Evolutionary conservation across 1,140 invertebrate species (phyloP), one percentile per base, ranked within the genome.

Genomic region (Agraylea sexmaculata): DNA sequence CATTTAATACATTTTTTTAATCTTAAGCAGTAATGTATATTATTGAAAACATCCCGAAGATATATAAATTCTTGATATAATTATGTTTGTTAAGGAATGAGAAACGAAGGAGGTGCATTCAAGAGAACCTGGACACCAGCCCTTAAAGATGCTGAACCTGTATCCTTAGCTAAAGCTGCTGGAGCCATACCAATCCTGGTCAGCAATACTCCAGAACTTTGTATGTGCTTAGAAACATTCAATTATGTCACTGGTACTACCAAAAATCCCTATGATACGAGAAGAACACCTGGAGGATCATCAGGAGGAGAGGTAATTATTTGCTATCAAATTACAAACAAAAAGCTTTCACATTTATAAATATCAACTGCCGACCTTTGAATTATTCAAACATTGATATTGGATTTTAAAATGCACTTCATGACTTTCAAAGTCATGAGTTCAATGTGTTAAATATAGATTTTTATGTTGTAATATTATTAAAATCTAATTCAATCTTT

Each of bases 141-240:
- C 1, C 58, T 63, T 18, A 58, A 70, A 27, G 84, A 93, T 62
- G 82, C 84, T 1, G 71, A 73, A 2, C 72, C 74, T 4, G 77
- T 92, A 0, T 60, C 57, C 20, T 60, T 71, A 7, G 66, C 87
- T 12, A 71, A 73, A 49, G 58, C 75, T 28, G 80, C 83, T 27
- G 87, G 92, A 11, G 86, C 80, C 11, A 91, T 96, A 47, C 77
- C 82, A 3, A 58, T 93, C 10, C 72, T 77, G 11, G 78, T 89
- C 1, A 92, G 87, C 11, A 96, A 94, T 58, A 83, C 87, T 1
- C 88, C 90, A 3, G 90, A 96, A 58, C 62, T 91, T n/a, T 88
- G 85, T 47, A 70, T 89, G 69, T 83, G 80, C 60, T 89, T 80
- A 75, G 90, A 95, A 59, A 86, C 82, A 0, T 78, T 74, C 44